Conservation (phyloP, 2,888 invertebrate species). For the Rosalia funebris region DNA sequence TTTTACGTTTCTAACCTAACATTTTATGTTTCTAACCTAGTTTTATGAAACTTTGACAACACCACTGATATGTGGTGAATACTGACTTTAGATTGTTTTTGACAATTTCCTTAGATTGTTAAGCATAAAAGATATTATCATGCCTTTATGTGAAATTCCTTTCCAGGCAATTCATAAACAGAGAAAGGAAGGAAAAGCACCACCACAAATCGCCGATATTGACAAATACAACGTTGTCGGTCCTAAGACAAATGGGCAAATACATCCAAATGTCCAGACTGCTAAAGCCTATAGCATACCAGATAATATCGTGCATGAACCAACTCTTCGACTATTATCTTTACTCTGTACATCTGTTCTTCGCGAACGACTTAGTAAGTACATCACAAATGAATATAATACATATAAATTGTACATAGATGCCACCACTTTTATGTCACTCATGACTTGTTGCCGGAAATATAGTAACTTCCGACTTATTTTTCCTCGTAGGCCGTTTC, state of each 20-base stretch:
- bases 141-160: no score
- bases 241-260: conserved; percentile 87
- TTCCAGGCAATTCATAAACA: conserved; percentile 31
- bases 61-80: not conserved
- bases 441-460: no score
- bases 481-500: conserved; percentile 64
- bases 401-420: no score
- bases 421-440: no score
- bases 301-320: conserved; percentile 90
- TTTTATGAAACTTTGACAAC: not conserved
- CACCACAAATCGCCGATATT: conserved; percentile 71
- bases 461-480: no score
- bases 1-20: no score
- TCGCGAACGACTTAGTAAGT: conserved; percentile 79
- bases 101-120: no score
- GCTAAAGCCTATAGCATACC: conserved; percentile 87
- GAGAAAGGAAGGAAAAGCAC: conserved; percentile 53
- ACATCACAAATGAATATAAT: no score
- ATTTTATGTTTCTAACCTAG: conserved; percentile 2
- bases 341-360: conserved; percentile 87
- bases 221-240: conserved; percentile 91
- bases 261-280: conserved; percentile 94
- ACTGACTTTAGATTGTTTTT: no score
- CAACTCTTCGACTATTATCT: conserved; percentile 95
- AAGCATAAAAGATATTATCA: no score